These are phyloP conservation scores for Ptychodera flava DNA, from an alignment of 35 echinoderm and acorn worm species.

Conservation along the genomic window DNA sequence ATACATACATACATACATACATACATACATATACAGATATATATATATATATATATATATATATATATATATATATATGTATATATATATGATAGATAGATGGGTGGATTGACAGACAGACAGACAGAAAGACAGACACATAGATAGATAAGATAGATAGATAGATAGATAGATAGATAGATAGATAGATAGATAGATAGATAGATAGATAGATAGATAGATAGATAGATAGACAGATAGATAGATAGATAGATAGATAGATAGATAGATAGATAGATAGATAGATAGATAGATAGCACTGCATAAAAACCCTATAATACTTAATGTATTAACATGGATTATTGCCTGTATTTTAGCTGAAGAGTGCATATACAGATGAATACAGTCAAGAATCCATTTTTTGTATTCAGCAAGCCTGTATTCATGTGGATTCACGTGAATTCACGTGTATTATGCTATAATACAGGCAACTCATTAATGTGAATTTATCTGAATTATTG, in stretches of 20 bases:
- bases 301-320: no score
- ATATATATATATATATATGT: not conserved
- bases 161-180: slow-evolving; percentile 2
- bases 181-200: slow-evolving; percentile 2
- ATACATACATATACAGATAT: not conserved
- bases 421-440: no score
- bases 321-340: no score
- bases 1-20: not conserved
- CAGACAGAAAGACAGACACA: not conserved
- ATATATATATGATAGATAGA: not conserved
- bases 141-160: not conserved
- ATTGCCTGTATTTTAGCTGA: no score
- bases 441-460: no score
- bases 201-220: slow-evolving; percentile 2
- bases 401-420: no score
- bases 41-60: not conserved
- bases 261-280: slow-evolving; percentile 2
- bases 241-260: not conserved
- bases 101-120: not conserved
- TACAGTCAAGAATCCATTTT: no score
- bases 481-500: no score
- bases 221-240: not conserved
- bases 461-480: no score
- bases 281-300: not conserved
- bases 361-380: no score